Base-by-base conservation (phyloP, 2,113 vertebrate genomes). In the Clarias batrachus region DNA sequence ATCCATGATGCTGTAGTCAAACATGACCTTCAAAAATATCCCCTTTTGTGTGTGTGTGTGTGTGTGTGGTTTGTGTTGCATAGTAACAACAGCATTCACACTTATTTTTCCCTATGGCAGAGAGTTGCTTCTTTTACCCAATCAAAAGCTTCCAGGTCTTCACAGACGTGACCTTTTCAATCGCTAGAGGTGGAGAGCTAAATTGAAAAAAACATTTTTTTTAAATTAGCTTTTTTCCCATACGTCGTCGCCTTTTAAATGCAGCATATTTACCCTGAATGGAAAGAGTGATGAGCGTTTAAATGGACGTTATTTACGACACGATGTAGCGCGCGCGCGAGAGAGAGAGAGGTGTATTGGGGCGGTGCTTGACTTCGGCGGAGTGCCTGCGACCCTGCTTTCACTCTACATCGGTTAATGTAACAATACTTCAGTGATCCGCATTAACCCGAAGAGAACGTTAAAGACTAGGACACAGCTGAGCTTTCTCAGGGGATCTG, bases 381-480 rank as follows among this genome's bases (percentile, higher is more conserved):
- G 23, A 25, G 33, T 59, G 27, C 33, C 41, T 16, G 54, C 82
- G 85, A 86, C 79, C 66, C 23, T 68, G 30, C 52, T 56, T 54
- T 85, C 71, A 83, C 86, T 81, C 70, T 84, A 82, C 77, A 68
- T 78, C 74, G 81, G 83, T 78, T 81, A 84, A 87, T 90, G 88
- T 87, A 82, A 87, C 89, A 84, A 87, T 89, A 73, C 89, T 63
- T 88, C 88, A 87, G 84, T 87, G 86, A 86, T 83, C 88, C 73
- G 65, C 66, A 78, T 65, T 87, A 87, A 90, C 89, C 88, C 87
- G 84, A 85, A 3, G 78, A 85, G 70, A 87, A 86, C 73, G 68
- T 73, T 86, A 81, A 81, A 81, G 86, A 89, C 84, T 85, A 74
- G 76, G 83, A 77, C 88, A 73, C 89, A 89, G 87, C 89, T 90